These are phyloP conservation scores for Nanger granti DNA, from an alignment of 2,113 vertebrate genomes.

Conservation along the genomic window DNA sequence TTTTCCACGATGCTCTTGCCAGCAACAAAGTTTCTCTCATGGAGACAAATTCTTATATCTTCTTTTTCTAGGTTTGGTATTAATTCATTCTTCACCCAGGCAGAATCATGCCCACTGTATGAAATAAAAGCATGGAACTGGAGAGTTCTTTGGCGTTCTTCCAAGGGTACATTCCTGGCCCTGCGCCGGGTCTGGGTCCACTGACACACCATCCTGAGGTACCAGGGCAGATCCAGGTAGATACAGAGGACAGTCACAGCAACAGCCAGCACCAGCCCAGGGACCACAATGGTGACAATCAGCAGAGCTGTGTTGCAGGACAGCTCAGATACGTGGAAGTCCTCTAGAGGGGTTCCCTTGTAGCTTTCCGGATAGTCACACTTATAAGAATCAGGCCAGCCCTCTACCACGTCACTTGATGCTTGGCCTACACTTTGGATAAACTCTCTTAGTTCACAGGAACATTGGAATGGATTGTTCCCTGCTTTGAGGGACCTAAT, in stretches of 20 bases:
- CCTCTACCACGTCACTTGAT: slow-evolving; percentile 64
- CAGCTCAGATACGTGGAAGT: slow-evolving; percentile 78
- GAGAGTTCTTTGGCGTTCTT: slow-evolving; percentile 64
- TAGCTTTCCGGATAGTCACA: slow-evolving; percentile 83
- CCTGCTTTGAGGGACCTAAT: slow-evolving; percentile 78
- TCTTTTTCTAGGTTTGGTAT: slow-evolving; percentile 77
- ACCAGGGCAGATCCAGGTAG: slow-evolving; percentile 87
- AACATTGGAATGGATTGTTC: slow-evolving; percentile 87
- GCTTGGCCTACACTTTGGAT: slow-evolving; percentile 50
- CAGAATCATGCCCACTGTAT: slow-evolving; percentile 85
- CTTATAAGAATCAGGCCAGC: slow-evolving; percentile 83
- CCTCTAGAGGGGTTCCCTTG: slow-evolving; percentile 75
- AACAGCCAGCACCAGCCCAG: slow-evolving; percentile 68
- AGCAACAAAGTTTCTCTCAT: slow-evolving; percentile 87
- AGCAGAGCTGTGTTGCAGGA: slow-evolving; percentile 81
- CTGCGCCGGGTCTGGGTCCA: slow-evolving; percentile 86
- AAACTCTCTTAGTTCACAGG: slow-evolving; percentile 84
- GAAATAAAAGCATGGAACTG: slow-evolving; percentile 90
- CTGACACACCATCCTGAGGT: slow-evolving; percentile 85
- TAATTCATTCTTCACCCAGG: slow-evolving; percentile 82
- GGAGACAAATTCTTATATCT: slow-evolving; percentile 82
- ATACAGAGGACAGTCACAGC: slow-evolving; percentile 75
- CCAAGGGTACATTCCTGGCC: slow-evolving; percentile 51
- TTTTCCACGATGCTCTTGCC: slow-evolving; percentile 91
- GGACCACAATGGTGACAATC: slow-evolving; percentile 75